Evolutionary conservation across 2,113 vertebrate genomes (phyloP).

Genomic region (Falcunculus frontatus): DNA sequence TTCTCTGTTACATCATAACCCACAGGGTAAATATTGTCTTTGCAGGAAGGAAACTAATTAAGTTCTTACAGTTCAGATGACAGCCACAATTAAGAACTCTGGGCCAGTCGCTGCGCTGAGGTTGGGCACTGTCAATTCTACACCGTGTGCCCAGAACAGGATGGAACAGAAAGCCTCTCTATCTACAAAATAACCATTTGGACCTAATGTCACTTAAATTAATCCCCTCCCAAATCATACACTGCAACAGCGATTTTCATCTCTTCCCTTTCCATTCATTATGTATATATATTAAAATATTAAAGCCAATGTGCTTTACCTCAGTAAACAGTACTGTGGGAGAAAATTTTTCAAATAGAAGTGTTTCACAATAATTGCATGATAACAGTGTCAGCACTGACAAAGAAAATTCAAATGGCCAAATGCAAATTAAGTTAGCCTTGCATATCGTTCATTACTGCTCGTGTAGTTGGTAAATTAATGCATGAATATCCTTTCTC

Average conservation of each 20-base stretch:
- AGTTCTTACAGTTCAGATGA: neutral
- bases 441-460: neutral
- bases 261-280: neutral
- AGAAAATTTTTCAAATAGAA: neutral
- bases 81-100: neutral
- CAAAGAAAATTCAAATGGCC: conserved; percentile 25
- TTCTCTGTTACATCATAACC: neutral
- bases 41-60: neutral
- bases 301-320: neutral
- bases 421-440: conserved; percentile 21
- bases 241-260: neutral
- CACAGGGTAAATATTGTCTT: neutral
- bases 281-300: conserved; percentile 11
- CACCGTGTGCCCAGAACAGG: neutral
- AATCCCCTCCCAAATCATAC: neutral
- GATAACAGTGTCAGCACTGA: neutral
- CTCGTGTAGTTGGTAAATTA: neutral
- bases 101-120: neutral
- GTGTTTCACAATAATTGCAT: neutral
- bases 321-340: neutral
- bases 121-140: neutral
- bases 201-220: neutral
- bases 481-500: neutral
- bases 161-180: neutral
- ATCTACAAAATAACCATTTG: neutral